Conservation (phyloP, 2,797 vertebrate genomes). For the Lutjanus argentimaculatus region DNA sequence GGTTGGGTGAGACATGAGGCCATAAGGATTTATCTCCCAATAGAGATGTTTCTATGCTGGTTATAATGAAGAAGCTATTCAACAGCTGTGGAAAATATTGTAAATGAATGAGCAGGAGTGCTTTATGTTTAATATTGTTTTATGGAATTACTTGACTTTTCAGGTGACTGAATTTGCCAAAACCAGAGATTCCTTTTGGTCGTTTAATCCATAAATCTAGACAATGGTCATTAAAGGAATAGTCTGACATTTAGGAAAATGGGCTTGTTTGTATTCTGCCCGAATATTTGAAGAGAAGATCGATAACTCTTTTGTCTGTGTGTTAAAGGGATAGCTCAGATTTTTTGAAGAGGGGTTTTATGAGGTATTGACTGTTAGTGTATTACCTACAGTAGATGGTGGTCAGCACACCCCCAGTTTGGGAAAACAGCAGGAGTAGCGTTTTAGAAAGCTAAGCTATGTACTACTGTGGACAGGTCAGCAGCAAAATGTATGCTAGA, state of each 20-base stretch:
- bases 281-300: background rate
- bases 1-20: conserved; percentile 15
- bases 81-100: background rate
- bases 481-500: too few relatives aligned
- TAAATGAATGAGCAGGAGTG: background rate
- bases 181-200: background rate
- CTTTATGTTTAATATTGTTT: background rate
- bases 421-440: too few relatives aligned
- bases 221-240: background rate
- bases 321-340: too few relatives aligned
- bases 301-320: background rate
- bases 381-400: too few relatives aligned
- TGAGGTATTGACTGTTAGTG: too few relatives aligned
- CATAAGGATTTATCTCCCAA: background rate
- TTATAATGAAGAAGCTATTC: background rate
- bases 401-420: too few relatives aligned
- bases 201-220: conserved; percentile 5
- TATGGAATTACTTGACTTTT: background rate
- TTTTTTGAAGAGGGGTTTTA: too few relatives aligned
- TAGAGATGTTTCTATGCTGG: background rate
- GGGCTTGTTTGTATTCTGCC: background rate
- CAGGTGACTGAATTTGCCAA: background rate
- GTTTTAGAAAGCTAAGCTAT: too few relatives aligned
- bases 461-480: too few relatives aligned
- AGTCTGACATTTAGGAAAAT: background rate